Evolutionary conservation across 2,113 vertebrate species (phyloP).

Genomic region (Ardeotis arabs): DNA sequence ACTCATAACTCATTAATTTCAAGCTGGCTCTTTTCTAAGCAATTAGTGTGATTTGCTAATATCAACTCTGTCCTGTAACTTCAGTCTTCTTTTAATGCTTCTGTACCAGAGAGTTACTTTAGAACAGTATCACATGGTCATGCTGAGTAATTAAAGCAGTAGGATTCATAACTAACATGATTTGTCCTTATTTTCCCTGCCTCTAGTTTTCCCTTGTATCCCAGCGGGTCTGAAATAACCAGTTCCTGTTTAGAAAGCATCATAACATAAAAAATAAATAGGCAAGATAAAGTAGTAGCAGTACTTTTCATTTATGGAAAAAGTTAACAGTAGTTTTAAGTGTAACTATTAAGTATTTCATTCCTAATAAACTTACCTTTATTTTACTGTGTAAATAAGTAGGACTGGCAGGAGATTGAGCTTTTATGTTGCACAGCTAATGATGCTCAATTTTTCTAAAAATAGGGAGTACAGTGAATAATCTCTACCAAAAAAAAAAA

Average conservation of each 20-base stretch:
- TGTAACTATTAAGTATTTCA: background rate
- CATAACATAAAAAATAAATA: background rate
- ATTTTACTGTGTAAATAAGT: background rate
- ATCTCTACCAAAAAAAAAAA: background rate
- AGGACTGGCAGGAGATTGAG: background rate
- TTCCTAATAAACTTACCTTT: background rate
- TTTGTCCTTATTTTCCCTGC: background rate
- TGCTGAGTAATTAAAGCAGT: background rate
- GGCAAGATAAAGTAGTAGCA: background rate
- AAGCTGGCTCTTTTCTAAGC: background rate
- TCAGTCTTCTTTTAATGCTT: background rate
- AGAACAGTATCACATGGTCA: background rate
- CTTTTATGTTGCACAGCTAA: background rate
- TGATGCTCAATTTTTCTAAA: background rate
- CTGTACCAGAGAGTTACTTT: background rate
- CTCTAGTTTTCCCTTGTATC: background rate
- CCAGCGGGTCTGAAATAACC: background rate
- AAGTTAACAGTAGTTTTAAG: background rate
- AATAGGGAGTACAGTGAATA: background rate
- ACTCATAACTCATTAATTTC: background rate
- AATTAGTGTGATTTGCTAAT: background rate
- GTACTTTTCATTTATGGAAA: background rate
- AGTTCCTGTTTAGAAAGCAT: background rate
- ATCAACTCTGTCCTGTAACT: background rate
- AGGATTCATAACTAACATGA: background rate